Evolutionary conservation across 2,888 invertebrate genomes (phyloP).

Genomic region (Diplolepis rosae): DNA sequence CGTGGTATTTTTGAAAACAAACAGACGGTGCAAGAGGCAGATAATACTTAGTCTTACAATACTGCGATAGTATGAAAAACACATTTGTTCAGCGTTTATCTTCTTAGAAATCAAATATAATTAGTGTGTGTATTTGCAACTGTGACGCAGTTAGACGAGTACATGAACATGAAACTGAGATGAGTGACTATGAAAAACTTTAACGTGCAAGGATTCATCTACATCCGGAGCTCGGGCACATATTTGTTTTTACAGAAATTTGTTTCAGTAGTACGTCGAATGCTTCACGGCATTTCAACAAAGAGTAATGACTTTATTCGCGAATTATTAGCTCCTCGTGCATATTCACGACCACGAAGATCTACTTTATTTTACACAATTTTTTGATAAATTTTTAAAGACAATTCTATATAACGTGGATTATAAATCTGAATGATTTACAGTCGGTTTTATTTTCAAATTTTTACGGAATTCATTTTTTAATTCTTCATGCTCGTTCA

Average conservation of each 20-base stretch:
- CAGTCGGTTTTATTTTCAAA: no score
- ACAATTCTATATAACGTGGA: no score
- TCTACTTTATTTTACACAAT: constrained; percentile 22
- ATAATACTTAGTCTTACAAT: constrained; percentile 68
- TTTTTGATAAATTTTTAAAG: no score
- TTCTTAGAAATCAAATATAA: constrained; percentile 38
- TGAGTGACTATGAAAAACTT: constrained; percentile 55
- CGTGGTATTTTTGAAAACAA: constrained; percentile 39
- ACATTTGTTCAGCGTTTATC: constrained; percentile 50
- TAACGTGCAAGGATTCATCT: constrained; percentile 51
- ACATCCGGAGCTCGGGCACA: constrained; percentile 49
- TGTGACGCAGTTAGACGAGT: constrained; percentile 43
- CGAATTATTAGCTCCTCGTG: neutral
- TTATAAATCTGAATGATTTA: no score
- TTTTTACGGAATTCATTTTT: no score
- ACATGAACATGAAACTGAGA: constrained; percentile 57
- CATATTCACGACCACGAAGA: neutral
- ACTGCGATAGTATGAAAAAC: constrained; percentile 64
- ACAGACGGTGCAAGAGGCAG: constrained; percentile 56
- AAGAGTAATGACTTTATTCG: constrained; percentile 37
- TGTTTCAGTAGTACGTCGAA: constrained; percentile 52
- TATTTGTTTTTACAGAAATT: constrained; percentile 63
- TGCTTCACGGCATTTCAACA: constrained; percentile 42
- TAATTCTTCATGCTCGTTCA: constrained; percentile 34
- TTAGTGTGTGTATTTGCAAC: constrained; percentile 46